Evolutionary conservation across 2,797 vertebrate genomes (phyloP).

Genomic region (Trichosurus vulpecula): DNA sequence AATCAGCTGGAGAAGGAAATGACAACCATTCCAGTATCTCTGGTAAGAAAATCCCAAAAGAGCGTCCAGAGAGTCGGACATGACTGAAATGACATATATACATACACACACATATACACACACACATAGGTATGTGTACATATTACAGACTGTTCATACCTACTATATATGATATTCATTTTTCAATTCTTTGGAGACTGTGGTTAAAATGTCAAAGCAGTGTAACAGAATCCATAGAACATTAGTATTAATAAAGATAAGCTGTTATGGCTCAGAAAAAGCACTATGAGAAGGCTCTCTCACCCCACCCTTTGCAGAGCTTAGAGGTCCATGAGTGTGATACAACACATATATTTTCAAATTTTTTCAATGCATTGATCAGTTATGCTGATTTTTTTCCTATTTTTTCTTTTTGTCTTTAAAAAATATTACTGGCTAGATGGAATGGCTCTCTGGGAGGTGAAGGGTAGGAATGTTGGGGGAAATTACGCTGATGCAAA

Average conservation of each 20-base stretch:
- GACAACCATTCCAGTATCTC: background rate
- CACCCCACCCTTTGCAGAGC: background rate
- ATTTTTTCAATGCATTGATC: background rate
- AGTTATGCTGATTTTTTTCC: background rate
- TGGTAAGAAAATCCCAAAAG: background rate
- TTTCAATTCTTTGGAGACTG: background rate
- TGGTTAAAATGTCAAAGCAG: background rate
- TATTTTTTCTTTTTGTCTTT: background rate
- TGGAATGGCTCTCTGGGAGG: background rate
- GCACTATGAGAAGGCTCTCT: background rate
- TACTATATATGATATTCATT: background rate
- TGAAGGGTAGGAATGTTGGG: background rate
- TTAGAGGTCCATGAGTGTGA: background rate
- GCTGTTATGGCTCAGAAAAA: background rate
- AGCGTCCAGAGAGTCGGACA: rapidly evolving
- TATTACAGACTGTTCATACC: background rate
- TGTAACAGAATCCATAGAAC: background rate
- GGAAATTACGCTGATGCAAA: background rate
- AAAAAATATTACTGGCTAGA: background rate
- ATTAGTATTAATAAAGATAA: background rate
- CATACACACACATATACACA: too few relatives aligned
- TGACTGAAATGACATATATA: too few relatives aligned
- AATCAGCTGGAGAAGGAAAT: background rate
- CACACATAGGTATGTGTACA: background rate
- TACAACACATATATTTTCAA: background rate